Evolutionary conservation across 2,113 vertebrate genomes (phyloP), one percentile per base, ranked within the genome.

Genomic region (Alouatta palliata): DNA sequence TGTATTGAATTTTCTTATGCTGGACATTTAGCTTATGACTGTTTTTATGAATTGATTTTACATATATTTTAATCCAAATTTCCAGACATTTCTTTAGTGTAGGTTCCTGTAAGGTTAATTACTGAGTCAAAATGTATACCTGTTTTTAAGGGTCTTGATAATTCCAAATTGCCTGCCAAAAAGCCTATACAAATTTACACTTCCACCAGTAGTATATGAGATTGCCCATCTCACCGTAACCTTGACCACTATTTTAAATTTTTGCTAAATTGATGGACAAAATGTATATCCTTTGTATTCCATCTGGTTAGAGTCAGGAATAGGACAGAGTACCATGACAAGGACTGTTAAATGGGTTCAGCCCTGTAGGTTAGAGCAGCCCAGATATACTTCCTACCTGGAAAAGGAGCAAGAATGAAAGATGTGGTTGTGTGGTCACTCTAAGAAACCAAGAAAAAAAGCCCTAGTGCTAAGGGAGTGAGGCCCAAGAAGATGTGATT

Each of bases 211-310:
- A 88, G n/a, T 87, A 23, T 90, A 17, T 85, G 54, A 95, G 45
- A 92, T 71, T 71, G 43, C 52, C 73, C 52, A 84, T 70, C 66
- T 83, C 80, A 84, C 56, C 47, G 47, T 21, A 96, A 94, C 40
- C 75, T 86, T 56, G 70, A 64, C 37, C 13, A 54, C 32, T 90
- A 4, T 68, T 93, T 94, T 87, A 54, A 75, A 86, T 70, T 47
- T 86, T 94, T 97, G 58, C 52, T 95, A 79, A 97, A 89, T 76
- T 94, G 58, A 82, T 90, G 49, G 25, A 58, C 10, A 81, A 85
- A 92, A n/a, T 68, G 71, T 86, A 66, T 13, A 27, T 93, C 58
- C 25, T 81, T 84, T 56, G 56, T 95, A 85, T 85, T 90, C 66
- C 21, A 68, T 27, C 92, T 91, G 77, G n/a, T 56, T 90, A 40